phyloP scores from a whole-genome alignment of 2,113 vertebrate genomes.

The Oreochromis niloticus region DNA sequence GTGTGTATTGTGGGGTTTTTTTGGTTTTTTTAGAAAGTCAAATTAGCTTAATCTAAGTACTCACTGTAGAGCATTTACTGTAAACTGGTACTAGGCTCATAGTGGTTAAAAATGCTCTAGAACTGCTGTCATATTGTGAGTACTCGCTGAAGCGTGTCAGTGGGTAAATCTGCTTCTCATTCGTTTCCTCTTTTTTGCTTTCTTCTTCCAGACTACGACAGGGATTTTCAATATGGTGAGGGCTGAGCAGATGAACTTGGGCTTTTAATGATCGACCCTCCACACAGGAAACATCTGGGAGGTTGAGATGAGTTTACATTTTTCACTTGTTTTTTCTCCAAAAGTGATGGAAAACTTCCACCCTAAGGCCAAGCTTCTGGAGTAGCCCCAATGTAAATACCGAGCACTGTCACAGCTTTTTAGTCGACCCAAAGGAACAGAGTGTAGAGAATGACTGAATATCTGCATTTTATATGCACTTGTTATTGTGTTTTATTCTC shows the following conservation, averaged over 20 bases:
- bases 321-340: conserved; percentile 17
- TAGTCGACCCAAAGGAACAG: background rate
- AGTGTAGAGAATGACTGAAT: background rate
- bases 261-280: background rate
- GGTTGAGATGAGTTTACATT: conserved; percentile 10
- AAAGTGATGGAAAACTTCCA: conserved; percentile 47
- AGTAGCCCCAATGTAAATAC: background rate
- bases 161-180: conserved; percentile 21
- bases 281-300: conserved; percentile 58
- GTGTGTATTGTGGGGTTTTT: conserved; percentile 36
- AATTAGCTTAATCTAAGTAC: conserved; percentile 3
- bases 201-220: conserved; percentile 63
- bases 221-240: conserved; percentile 75
- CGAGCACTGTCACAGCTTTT: background rate
- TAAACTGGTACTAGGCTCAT: background rate
- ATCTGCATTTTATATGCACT: background rate
- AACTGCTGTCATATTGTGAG: conserved; percentile 18
- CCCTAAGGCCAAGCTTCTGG: conserved; percentile 1
- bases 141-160: conserved; percentile 23
- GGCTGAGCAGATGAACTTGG: background rate
- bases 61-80: background rate
- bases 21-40: background rate
- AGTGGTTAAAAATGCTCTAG: background rate
- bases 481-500: background rate
- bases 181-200: conserved; percentile 11